Evolutionary conservation across 2,113 vertebrate species (phyloP), one percentile per base, ranked within the genome.

Genomic region (Gorsachius goisagi): DNA sequence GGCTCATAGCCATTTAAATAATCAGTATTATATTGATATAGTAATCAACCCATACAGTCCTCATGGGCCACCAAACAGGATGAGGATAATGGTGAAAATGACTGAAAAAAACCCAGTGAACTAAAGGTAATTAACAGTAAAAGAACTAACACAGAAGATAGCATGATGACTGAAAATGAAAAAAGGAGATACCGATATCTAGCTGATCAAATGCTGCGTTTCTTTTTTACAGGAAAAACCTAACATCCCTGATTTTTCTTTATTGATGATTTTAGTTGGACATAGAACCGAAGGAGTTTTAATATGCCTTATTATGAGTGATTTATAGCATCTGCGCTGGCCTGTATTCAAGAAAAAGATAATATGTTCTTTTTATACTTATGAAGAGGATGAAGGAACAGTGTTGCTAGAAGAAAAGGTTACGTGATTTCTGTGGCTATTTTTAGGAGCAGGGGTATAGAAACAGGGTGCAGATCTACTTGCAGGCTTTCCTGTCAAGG

Each of bases 301-400:
- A 75, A 64, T 89, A 10, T 49, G 41, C 69, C 45, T 76, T 90
- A 66, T 82, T 90, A 58, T 76, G 86, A 76, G 53, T 89, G 74
- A 88, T 93, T 89, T 95, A 50, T 93, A 85, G 77, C 63, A 41
- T 82, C 76, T 92, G 23, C 69, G 45, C 53, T 92, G 91, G 69
- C 66, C 50, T 91, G 73, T 73, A 58, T 79, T 95, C 74, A 89
- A 87, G 80, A 73, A 76, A 60, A 95, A 89, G 64, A 93, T 88
- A 91, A 44, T 92, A 28, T 22, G 26, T 85, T 93, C 41, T 89
- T 89, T 93, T 95, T 95, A 89, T 93, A 92, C 32, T 93, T 90
- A 30, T 3, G 53, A 84, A 90, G 92, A 75, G 73, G 76, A 73
- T 89, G 85, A 82, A 89, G 73, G 66, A 91, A 72, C 33, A 82